Percentiles rank a stretch among this genome's conserved stretches.
Conservation (phyloP, 2,888 invertebrate species). For the Ormyrus labotus region DNA sequence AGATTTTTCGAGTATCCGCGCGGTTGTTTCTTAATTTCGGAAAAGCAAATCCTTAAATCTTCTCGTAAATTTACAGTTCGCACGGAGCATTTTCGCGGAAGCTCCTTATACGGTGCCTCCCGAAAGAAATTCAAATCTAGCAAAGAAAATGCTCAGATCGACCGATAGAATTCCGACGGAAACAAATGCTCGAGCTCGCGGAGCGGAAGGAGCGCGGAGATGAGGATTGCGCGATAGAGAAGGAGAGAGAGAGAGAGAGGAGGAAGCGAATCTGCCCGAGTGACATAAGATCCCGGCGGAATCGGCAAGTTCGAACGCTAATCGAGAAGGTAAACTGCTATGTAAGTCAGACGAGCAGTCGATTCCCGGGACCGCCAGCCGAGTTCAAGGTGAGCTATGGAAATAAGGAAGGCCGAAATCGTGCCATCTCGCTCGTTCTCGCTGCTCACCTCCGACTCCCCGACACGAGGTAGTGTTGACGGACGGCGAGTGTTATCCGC, state of each 20-base stretch:
- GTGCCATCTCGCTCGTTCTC: background rate
- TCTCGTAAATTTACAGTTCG: no score
- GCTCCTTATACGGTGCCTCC: no score
- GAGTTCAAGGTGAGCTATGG: constrained; percentile 54
- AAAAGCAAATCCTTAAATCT: no score
- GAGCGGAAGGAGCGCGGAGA: background rate
- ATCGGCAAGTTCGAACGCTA: constrained; percentile 29
- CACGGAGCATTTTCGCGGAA: no score
- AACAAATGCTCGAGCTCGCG: constrained; percentile 25
- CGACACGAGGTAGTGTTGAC: constrained; percentile 21
- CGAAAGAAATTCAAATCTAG: no score
- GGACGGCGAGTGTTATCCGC: no score
- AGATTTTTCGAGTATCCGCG: no score
- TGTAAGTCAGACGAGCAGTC: constrained; percentile 41
- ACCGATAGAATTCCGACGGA: constrained; percentile 19
- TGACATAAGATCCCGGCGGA: constrained; percentile 48
- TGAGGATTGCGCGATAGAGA: constrained; percentile 5
- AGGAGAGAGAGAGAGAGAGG: background rate
- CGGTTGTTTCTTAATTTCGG: no score
- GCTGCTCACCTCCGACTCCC: background rate
- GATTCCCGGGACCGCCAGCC: constrained; percentile 27
- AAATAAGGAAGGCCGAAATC: constrained; percentile 39
- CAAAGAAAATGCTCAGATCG: background rate
- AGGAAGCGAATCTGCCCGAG: constrained; percentile 53
- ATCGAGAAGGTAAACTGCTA: constrained; percentile 47